phyloP scores from a whole-genome alignment of 2,888 invertebrate genomes.

The Tachina lurida region DNA sequence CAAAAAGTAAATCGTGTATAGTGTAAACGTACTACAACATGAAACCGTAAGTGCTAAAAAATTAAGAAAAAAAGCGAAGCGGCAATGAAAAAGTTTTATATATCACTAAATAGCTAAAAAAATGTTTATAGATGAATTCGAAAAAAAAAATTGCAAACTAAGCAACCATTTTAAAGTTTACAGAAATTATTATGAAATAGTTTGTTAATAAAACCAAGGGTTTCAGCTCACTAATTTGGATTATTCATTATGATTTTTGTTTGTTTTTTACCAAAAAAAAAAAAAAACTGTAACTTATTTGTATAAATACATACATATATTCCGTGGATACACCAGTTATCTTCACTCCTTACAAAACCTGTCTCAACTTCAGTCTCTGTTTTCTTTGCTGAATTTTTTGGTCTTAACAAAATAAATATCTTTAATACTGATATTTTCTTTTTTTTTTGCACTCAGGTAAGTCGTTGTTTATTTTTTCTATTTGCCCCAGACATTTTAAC shows the following conservation, averaged over 20 bases:
- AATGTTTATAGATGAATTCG: not conserved
- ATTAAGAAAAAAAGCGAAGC: not conserved
- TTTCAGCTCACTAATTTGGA: conserved; percentile 40
- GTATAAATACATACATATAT: not conserved
- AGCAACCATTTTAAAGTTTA: not conserved
- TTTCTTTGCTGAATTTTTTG: conserved; percentile 16
- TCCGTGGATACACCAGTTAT: conserved; percentile 44
- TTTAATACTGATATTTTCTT: conserved; percentile 19
- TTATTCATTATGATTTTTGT: conserved; percentile 61
- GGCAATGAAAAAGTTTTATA: conserved; percentile 38
- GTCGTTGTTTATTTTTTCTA: not conserved
- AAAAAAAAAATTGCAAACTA: conserved; percentile 6
- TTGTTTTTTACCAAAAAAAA: not conserved
- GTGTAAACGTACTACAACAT: conserved; percentile 48
- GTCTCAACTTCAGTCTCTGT: conserved; percentile 42
- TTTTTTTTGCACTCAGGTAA: conserved; percentile 3
- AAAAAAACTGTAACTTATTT: not conserved
- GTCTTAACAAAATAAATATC: not conserved
- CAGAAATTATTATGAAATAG: not conserved
- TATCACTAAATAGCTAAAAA: conserved; percentile 51
- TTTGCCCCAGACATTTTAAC: no score
- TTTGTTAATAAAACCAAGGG: conserved; percentile 2
- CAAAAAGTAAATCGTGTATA: conserved; percentile 64
- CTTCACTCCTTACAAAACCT: conserved; percentile 31
- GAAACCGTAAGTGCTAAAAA: conserved; percentile 25